phyloP scores from a whole-genome alignment of 2,888 invertebrate genomes.

The Drosophila leonis region DNA sequence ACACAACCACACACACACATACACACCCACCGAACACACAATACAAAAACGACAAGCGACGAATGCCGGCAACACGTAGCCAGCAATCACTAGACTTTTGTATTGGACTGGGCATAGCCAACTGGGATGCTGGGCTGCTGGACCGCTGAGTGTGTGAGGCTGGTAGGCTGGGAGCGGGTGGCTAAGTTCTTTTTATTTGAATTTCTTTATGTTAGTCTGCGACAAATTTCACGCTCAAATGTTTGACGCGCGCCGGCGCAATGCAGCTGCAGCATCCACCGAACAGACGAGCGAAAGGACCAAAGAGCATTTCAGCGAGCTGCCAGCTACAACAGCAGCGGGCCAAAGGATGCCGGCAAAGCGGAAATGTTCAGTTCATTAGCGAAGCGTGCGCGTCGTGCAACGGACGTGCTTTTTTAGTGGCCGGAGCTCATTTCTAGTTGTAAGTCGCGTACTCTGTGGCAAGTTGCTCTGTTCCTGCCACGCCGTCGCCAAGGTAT shows the following conservation, averaged over 20 bases:
- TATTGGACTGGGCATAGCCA: conserved; percentile 12
- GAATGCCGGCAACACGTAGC: conserved; percentile 81
- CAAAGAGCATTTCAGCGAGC: conserved; percentile 9
- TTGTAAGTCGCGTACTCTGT: conserved; percentile 21
- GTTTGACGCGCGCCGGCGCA: conserved; percentile 79
- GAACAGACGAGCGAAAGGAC: conserved; percentile 37
- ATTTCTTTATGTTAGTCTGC: conserved; percentile 48
- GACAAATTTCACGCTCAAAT: conserved; percentile 79
- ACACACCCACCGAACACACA: conserved; percentile 31
- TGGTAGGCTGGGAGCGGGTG: conserved; percentile 43
- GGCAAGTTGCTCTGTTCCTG: conserved; percentile 56
- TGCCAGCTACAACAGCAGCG: conserved; percentile 11
- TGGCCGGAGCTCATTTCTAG: conserved; percentile 29
- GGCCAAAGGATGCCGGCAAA: conserved; percentile 79
- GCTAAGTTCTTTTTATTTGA: conserved; percentile 39
- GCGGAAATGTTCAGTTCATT: conserved; percentile 83
- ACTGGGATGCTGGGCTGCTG: conserved; percentile 39
- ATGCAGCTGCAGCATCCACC: conserved; percentile 65
- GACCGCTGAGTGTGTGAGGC: conserved; percentile 24
- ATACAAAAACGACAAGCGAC: conserved; percentile 55
- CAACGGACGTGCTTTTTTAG: conserved; percentile 74
- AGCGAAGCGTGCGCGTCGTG: conserved; percentile 83
- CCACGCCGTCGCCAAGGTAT: conserved; percentile 51
- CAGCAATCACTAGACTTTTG: conserved; percentile 67
- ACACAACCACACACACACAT: conserved; percentile 31